These are phyloP conservation scores for Diplosoma virens DNA, from an alignment of 23 tunicate species.

Conservation along the genomic window DNA sequence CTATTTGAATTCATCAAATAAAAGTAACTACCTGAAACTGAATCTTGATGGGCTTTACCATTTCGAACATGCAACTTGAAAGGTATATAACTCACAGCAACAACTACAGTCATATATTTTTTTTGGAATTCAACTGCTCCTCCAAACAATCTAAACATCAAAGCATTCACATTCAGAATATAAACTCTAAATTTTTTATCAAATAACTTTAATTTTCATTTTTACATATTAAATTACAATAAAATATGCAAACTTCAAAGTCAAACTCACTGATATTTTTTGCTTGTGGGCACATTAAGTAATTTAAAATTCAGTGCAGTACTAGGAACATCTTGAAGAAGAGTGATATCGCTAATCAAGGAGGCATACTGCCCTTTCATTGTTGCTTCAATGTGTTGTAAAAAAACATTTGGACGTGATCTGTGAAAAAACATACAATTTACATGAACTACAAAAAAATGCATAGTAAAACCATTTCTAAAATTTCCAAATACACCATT, in stretches of 20 bases:
- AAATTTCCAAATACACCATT: too few species aligned
- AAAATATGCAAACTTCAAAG: neutral
- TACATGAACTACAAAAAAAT: too few species aligned
- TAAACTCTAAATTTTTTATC: neutral
- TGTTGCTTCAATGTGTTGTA: constrained; percentile 58
- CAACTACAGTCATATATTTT: constrained; percentile 13
- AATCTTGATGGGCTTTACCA: constrained; percentile 6
- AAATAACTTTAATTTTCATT: neutral
- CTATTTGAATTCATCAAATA: too few species aligned
- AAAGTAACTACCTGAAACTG: constrained; percentile 23
- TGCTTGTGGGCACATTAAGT: neutral
- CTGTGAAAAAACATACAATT: constrained; percentile 16
- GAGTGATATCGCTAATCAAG: neutral
- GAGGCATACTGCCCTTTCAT: constrained; percentile 4
- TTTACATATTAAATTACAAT: neutral
- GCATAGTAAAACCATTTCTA: too few species aligned
- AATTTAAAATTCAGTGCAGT: neutral
- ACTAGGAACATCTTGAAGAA: constrained; percentile 1
- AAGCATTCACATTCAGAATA: neutral
- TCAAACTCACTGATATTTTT: neutral
- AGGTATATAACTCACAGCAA: constrained; percentile 29
- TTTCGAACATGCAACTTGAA: neutral
- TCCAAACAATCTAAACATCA: constrained; percentile 24
- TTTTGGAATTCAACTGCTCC: constrained; percentile 15
- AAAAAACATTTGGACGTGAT: constrained; percentile 73